These are phyloP conservation scores for Allolobophora icterica DNA, from an alignment of 2,888 invertebrate genomes.

Conservation along the genomic window DNA sequence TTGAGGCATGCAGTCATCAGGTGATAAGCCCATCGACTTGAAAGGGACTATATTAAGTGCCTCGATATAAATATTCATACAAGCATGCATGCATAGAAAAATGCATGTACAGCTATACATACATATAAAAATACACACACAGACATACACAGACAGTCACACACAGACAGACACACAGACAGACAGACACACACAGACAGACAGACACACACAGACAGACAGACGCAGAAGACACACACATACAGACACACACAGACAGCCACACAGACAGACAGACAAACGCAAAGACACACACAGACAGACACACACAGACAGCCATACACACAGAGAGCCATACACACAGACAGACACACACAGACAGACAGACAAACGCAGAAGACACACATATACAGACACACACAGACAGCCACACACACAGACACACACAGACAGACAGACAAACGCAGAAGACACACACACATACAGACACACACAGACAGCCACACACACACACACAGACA, in stretches of 20 bases:
- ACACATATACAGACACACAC: not conserved
- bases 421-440: not conserved
- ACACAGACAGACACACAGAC: not conserved
- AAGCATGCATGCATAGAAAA: slow-evolving; percentile 36
- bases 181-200: not conserved
- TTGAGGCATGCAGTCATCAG: too few species aligned
- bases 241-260: not conserved
- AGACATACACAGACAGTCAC: not conserved
- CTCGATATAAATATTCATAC: slow-evolving; percentile 26
- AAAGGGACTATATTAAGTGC: not conserved
- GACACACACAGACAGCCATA: not conserved
- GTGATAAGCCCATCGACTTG: too few species aligned
- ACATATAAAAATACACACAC: slow-evolving; percentile 33
- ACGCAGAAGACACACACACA: too few species aligned
- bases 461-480: too few species aligned
- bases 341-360: not conserved
- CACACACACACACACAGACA: too few species aligned
- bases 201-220: not conserved
- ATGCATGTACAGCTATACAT: slow-evolving; percentile 29
- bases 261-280: not conserved
- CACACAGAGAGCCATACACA: too few species aligned
- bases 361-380: too few species aligned
- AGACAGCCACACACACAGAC: not conserved
- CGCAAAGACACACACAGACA: not conserved
- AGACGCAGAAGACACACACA: not conserved